Base-by-base conservation (phyloP, 2,888 invertebrate genomes). In the Drosophila macrospina region DNA sequence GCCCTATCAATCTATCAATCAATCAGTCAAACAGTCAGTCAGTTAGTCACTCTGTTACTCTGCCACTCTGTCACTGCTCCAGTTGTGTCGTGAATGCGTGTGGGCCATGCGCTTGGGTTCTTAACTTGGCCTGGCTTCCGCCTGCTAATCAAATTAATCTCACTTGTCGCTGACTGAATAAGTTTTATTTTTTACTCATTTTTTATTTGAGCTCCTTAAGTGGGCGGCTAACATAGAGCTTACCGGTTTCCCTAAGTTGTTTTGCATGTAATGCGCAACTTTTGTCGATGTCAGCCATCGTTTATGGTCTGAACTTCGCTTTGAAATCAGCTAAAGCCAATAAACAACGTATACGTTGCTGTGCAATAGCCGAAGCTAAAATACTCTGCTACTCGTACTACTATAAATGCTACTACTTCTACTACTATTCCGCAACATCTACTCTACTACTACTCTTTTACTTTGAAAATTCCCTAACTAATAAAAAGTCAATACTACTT, bases 131-230 rank as follows among this genome's bases (percentile, higher is more conserved):
- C 57, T 48, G 64, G 66, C 74, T 86, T 83, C 86, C 83, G 83
- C 78, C 67, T 78, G 80, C 74, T 80, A 83, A 83, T 83, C 83
- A 78, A 86, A 78, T 74, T 78, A 78, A 76, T 78, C 52, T 42
- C 74, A 73, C 69, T 36, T 59, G 41, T 44, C 65, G 63, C 36
- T 51, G 57, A 68, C 45, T 60, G 48, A 56, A 48, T 67, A 56
- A 63, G 57, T 54, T 37, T 39, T 55, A 30, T 55, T 44, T 36
- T 41, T 26, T 54, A n/a, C n/a, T n/a, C n/a, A n/a, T n/a, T n/a
- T n/a, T 41, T 45, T 54, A 24, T 51, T 44, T 42, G 39, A 37
- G 39, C 26, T 57, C 52, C 47, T 54, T 37, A 47, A 56, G 74
- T 75, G 71, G 74, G 74, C 73, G 74, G 55, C 20, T 55, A 47